Evolutionary conservation across 2,888 invertebrate species (phyloP).

Genomic region (Metacarcinus magister): DNA sequence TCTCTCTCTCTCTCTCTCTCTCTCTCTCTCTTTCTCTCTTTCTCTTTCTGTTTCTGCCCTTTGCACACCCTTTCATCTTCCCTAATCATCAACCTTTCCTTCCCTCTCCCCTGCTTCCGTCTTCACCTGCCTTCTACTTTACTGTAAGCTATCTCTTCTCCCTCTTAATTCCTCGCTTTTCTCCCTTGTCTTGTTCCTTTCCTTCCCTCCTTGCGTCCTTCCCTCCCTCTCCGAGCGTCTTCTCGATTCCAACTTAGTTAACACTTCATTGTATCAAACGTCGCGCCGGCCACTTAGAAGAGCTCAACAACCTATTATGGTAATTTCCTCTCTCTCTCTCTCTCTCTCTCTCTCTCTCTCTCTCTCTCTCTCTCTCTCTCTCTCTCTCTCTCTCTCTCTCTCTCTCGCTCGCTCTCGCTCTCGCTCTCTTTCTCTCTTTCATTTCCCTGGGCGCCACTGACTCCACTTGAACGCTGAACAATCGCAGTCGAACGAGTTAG

Average conservation of each 20-base stretch:
- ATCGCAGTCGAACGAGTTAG: neutral
- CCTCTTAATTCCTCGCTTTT: neutral
- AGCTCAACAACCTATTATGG: neutral
- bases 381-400: conserved; percentile 31
- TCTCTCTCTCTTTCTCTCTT: conserved; percentile 41
- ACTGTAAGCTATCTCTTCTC: neutral
- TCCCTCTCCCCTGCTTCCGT: neutral
- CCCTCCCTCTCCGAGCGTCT: neutral
- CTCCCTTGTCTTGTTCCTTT: neutral
- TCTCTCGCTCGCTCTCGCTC: conserved; percentile 31
- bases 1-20: conserved; percentile 34
- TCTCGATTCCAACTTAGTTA: neutral
- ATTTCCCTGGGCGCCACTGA: too few species aligned
- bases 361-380: neutral
- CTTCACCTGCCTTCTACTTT: neutral
- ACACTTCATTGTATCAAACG: neutral
- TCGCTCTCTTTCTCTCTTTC: neutral
- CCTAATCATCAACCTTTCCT: neutral
- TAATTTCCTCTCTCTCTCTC: conserved; percentile 34
- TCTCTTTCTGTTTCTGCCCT: neutral
- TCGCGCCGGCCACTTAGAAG: neutral
- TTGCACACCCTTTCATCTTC: neutral
- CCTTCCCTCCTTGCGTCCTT: neutral
- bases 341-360: conserved; percentile 20
- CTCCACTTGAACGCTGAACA: neutral